A percentile compares a stretch with the other conserved stretches of the same genome.
These are phyloP conservation scores for Hermaeophaga mercurialis DNA, from an alignment of 2,888 invertebrate species.

Conservation along the genomic window DNA sequence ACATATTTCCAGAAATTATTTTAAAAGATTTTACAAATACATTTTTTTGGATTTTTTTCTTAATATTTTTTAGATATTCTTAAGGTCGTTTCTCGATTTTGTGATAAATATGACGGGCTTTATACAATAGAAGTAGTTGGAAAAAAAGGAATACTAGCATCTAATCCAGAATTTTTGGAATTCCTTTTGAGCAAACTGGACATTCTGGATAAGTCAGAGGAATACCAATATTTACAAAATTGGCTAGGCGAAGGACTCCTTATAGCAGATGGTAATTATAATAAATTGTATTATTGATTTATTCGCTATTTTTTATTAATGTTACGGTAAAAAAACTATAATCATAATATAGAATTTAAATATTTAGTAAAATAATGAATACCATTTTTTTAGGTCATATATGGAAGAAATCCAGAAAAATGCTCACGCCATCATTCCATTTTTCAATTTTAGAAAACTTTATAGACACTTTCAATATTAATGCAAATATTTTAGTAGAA, in stretches of 20 bases:
- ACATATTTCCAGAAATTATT: too few relatives aligned
- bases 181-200: constrained; percentile 39
- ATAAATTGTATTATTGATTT: too few relatives aligned
- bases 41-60: too few relatives aligned
- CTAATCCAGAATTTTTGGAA: constrained; percentile 67
- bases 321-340: too few relatives aligned
- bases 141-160: constrained; percentile 26
- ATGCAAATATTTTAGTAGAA: constrained; percentile 63
- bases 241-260: constrained; percentile 46
- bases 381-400: constrained; percentile 54
- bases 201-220: constrained; percentile 40
- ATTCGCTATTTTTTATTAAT: too few relatives aligned
- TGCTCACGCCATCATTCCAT: constrained; percentile 79
- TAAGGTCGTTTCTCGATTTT: constrained; percentile 20
- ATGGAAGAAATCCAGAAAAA: constrained; percentile 72
- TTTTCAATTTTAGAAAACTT: constrained; percentile 77
- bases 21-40: too few relatives aligned
- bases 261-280: constrained; percentile 36
- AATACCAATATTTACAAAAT: constrained; percentile 37
- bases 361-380: too few relatives aligned
- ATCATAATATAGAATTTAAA: too few relatives aligned
- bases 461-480: constrained; percentile 70
- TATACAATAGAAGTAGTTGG: constrained; percentile 25
- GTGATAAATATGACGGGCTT: constrained; percentile 25
- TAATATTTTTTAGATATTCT: constrained; percentile 34